Base-by-base conservation (phyloP, 1,140 invertebrate genomes). In the Drosophila nebulosa region DNA sequence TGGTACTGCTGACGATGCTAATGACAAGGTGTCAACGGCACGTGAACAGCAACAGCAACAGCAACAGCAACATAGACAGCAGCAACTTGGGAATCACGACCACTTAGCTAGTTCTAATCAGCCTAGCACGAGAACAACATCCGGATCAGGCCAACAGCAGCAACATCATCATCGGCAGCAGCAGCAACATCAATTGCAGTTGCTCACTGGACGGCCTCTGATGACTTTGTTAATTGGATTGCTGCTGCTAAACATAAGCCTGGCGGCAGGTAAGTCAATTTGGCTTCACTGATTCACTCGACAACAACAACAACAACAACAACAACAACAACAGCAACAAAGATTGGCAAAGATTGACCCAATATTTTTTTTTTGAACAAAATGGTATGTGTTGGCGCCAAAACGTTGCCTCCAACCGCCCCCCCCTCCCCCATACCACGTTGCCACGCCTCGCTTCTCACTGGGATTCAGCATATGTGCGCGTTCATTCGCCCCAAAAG, bases 151-250 rank as follows among this genome's bases (percentile, higher is more conserved):
- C 39, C 39, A 46, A 39, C 35, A 60, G 27, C 57, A 69, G 30
- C 59, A 60, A 36, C 69, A 66, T n/a, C n/a, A n/a, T n/a, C n/a
- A n/a, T n/a, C n/a, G n/a, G n/a, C n/a, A n/a, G 21, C 27, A 27
- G n/a, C 71, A 55, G 21, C 56, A 66, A 24, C 60, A 65, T 50
- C 69, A 30, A 46, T 46, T 61, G 21, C 66, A 63, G 55, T 64
- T 46, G 58, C 21, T 50, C 71, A 78, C 68, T 80, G 69, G 81
- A 74, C 61, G 65, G 65, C 69, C 81, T 59, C 78, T 90, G 74
- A 78, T 84, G 79, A 81, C 89, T 78, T 66, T 90, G 78, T 89
- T 90, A 89, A 88, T 89, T 79, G 89, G 85, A 73, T 71, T 90
- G 73, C 76, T 90, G 67, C 76, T 90, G 63, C 74, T 90, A 57